A percentile compares a stretch with the other conserved stretches of the same genome.
Conservation (phyloP, 1,140 invertebrate genomes). For the Ceratina australensis region DNA sequence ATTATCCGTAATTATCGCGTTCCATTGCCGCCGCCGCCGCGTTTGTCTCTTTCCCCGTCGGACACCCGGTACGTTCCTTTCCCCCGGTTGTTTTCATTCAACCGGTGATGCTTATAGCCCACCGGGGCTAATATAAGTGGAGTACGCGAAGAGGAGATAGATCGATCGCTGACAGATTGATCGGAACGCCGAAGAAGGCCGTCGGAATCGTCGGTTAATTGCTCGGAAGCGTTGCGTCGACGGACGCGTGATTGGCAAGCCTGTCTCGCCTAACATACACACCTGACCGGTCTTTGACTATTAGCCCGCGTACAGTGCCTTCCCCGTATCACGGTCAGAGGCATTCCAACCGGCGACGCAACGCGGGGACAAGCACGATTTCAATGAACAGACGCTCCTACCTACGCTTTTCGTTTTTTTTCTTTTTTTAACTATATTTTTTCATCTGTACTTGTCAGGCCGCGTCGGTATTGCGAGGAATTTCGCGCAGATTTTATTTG, state of each 20-base stretch:
- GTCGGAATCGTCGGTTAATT: slow-evolving; percentile 35
- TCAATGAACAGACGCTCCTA: background rate
- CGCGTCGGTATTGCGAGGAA: too few relatives aligned
- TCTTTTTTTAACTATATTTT: background rate
- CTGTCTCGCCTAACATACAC: slow-evolving; percentile 19
- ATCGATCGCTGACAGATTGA: slow-evolving; percentile 37
- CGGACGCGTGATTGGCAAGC: slow-evolving; percentile 32
- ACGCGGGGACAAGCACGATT: slow-evolving; percentile 1
- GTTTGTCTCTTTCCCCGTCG: background rate
- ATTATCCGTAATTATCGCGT: background rate
- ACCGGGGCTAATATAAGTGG: background rate
- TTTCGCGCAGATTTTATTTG: too few relatives aligned
- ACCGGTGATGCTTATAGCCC: background rate
- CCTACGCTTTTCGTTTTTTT: too few relatives aligned
- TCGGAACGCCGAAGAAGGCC: slow-evolving; percentile 16
- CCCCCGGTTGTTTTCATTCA: background rate
- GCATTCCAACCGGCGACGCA: background rate
- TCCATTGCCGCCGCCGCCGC: background rate
- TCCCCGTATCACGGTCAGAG: background rate
- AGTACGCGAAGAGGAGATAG: background rate
- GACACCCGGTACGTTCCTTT: background rate
- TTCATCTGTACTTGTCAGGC: background rate
- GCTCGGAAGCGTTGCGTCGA: slow-evolving; percentile 28
- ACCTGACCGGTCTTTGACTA: slow-evolving; percentile 4
- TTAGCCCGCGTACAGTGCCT: background rate